Conservation (phyloP, 2,888 invertebrate species). For the Tipula lateralis region DNA sequence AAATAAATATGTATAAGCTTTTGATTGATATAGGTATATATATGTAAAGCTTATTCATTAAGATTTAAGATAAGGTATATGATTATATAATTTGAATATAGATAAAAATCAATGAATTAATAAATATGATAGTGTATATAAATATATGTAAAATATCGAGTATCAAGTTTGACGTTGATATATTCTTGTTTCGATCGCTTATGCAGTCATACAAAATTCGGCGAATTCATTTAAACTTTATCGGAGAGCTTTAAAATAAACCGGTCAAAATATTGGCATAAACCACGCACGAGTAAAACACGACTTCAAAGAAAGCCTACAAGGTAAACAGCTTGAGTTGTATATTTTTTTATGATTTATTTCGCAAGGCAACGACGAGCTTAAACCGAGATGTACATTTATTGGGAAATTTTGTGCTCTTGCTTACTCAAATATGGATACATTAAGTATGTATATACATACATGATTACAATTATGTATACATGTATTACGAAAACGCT, state of each 20-base stretch:
- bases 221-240: neutral
- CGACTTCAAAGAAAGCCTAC: neutral
- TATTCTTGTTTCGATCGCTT: neutral
- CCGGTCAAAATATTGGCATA: neutral
- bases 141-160: neutral
- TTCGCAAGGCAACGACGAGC: neutral
- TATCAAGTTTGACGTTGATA: slow-evolving; percentile 1
- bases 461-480: neutral
- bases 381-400: neutral
- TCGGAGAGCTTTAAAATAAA: neutral
- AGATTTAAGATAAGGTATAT: neutral
- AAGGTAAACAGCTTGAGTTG: neutral
- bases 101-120: neutral
- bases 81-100: slow-evolving; percentile 19
- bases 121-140: neutral
- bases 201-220: neutral
- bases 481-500: neutral
- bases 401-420: neutral
- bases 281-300: slow-evolving; percentile 1
- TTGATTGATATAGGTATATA: neutral
- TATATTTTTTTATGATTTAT: neutral
- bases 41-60: neutral
- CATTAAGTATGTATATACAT: too few species aligned
- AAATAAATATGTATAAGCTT: neutral
- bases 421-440: too few species aligned